Base-by-base conservation (phyloP, 2,888 invertebrate species). In the Lasius fuliginosus region DNA sequence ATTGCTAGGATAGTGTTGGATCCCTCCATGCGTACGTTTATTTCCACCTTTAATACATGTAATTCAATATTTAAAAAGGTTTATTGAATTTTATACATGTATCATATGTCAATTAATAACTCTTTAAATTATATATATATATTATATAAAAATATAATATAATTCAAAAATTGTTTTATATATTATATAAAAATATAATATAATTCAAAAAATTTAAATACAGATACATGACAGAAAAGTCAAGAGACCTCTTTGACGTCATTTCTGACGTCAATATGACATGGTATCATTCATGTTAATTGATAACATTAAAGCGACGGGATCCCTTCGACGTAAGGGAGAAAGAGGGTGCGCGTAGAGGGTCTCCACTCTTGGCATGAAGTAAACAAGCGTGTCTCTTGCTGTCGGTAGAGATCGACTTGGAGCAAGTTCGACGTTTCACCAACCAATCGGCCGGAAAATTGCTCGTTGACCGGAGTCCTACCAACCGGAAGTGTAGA, bases 331-430 rank as follows among this genome's bases (percentile, higher is more conserved):
- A 33, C 23, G 49, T 88, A 83, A 87, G 82, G 68, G 71, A 67
- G 23, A 30, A 64, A 85, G 0, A 64, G 79, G 86, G 88, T 56
- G 53, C 56, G 42, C 49, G 15, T 15, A 49, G 53, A 62, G 58
- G 49, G 40, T 65, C 49, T 56, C 9, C 62, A 74, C 68, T 64
- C 46, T 60, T 58, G 69, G 65, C 71, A 81, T 60, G 84, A 77
- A 77, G 89, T 89, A 89, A 89, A 89, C 89, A 89, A 89, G 89
- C 87, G 86, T 89, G 89, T 88, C 89, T 87, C 87, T 84, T 88
- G 86, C 85, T 83, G 86, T 89, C 82, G 87, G 46, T 87, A 84
- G 81, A 90, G 87, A 89, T 89, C 89, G 89, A 89, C 89, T 89
- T 87, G 83, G 79, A 81, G 83, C 85, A 87, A 90, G 88, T 88